These are phyloP conservation scores for Lutraria rhynchaena DNA, from an alignment of 1,140 invertebrate species.

Conservation along the genomic window DNA sequence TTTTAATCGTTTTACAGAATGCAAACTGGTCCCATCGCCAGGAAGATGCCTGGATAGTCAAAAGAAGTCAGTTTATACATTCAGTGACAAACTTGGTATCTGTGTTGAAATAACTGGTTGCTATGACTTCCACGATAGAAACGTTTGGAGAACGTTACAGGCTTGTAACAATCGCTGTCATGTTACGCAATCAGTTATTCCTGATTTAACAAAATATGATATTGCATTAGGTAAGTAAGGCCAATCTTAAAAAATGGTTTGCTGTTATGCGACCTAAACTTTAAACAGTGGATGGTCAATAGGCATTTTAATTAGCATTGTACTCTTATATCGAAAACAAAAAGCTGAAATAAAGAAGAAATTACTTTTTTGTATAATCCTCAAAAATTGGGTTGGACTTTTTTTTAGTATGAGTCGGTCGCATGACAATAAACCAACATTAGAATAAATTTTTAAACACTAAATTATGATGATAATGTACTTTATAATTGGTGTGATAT, in stretches of 20 bases:
- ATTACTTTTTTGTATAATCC: not conserved
- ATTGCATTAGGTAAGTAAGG: conserved; percentile 48
- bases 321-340: too few relatives aligned
- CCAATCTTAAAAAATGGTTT: too few relatives aligned
- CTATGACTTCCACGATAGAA: conserved; percentile 58
- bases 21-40: conserved; percentile 38
- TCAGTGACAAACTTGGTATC: conserved; percentile 45
- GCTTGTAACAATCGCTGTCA: conserved; percentile 26
- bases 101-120: conserved; percentile 54
- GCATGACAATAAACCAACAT: too few relatives aligned
- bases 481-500: too few relatives aligned
- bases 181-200: conserved; percentile 12
- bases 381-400: too few relatives aligned
- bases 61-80: conserved; percentile 17
- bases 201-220: conserved; percentile 36
- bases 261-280: too few relatives aligned
- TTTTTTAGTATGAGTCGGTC: too few relatives aligned
- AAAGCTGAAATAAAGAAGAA: too few relatives aligned
- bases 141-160: conserved; percentile 26
- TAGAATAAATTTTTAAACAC: too few relatives aligned
- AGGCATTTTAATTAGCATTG: not conserved
- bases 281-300: too few relatives aligned
- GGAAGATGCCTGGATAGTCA: conserved; percentile 28
- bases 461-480: too few relatives aligned
- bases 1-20: conserved; percentile 40